Evolutionary conservation across 2,797 vertebrate genomes (phyloP).

Genomic region (Sebastes reedi): DNA sequence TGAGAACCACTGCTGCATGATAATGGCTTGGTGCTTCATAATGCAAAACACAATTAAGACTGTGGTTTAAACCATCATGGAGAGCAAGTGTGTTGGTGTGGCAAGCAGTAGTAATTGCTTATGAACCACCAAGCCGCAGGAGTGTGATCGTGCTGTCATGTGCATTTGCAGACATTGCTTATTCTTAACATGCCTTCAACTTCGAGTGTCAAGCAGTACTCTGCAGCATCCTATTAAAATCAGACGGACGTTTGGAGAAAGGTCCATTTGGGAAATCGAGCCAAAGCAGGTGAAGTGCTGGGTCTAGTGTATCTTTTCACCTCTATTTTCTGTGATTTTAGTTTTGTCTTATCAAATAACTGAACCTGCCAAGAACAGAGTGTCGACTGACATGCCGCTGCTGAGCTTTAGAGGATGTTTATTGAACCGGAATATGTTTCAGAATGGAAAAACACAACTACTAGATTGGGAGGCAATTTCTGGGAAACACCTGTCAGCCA

Average conservation of each 20-base stretch:
- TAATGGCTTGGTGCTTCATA: not conserved
- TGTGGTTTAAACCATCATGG: not conserved
- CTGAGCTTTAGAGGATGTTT: conserved; percentile 21
- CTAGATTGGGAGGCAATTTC: not conserved
- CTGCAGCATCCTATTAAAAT: conserved; percentile 14
- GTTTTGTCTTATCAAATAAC: conserved; percentile 31
- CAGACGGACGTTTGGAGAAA: not conserved
- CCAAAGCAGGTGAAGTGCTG: not conserved
- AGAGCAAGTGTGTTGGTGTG: not conserved
- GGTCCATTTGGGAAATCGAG: conserved; percentile 16
- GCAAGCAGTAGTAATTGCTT: not conserved
- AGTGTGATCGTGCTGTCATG: not conserved
- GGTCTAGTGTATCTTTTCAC: not conserved
- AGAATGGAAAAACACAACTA: conserved; percentile 13
- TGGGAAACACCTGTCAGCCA: conserved; percentile 9
- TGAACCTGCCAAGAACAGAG: conserved; percentile 7
- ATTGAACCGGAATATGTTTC: conserved; percentile 23
- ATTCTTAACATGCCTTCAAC: not conserved
- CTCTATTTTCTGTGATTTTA: conserved; percentile 21
- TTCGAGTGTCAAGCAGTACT: not conserved
- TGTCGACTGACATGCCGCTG: conserved; percentile 8
- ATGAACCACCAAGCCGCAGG: conserved; percentile 3
- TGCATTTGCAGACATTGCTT: conserved; percentile 11
- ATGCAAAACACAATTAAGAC: not conserved
- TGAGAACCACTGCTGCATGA: too few relatives aligned